Evolutionary conservation across 2,797 vertebrate genomes (phyloP).

Genomic region (Taenioides sp.): DNA sequence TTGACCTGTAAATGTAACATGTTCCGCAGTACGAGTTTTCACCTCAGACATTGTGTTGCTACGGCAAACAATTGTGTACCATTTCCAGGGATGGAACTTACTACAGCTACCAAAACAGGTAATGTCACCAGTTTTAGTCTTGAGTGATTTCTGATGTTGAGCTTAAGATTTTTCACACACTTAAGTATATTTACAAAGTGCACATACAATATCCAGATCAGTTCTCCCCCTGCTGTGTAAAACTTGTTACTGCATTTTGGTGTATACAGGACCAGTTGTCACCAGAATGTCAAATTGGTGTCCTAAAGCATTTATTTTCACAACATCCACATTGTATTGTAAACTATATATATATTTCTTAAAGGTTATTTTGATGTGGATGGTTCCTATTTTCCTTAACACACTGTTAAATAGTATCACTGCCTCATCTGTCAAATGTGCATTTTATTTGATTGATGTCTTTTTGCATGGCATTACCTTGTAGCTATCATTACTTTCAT

Average conservation of each 20-base stretch:
- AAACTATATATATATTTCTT: neutral
- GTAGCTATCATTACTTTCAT: conserved; percentile 9
- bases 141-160: too few relatives aligned
- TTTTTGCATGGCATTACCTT: neutral
- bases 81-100: conserved; percentile 98
- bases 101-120: conserved; percentile 99
- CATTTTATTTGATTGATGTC: neutral
- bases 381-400: neutral
- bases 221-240: conserved; percentile 83
- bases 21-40: conserved; percentile 94
- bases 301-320: conserved; percentile 1
- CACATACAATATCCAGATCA: conserved; percentile 42
- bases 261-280: neutral
- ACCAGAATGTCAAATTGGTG: neutral
- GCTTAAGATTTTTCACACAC: neutral
- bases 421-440: neutral
- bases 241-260: conserved; percentile 40
- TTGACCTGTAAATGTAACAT: neutral
- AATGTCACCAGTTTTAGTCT: conserved; percentile 44
- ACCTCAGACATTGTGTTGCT: conserved; percentile 97
- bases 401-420: neutral
- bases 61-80: conserved; percentile 97
- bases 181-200: neutral
- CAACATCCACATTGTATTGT: neutral
- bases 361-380: neutral